These are phyloP conservation scores for Caenorhabditis sp. DNA, from an alignment of 2,888 invertebrate genomes.

Conservation along the genomic window DNA sequence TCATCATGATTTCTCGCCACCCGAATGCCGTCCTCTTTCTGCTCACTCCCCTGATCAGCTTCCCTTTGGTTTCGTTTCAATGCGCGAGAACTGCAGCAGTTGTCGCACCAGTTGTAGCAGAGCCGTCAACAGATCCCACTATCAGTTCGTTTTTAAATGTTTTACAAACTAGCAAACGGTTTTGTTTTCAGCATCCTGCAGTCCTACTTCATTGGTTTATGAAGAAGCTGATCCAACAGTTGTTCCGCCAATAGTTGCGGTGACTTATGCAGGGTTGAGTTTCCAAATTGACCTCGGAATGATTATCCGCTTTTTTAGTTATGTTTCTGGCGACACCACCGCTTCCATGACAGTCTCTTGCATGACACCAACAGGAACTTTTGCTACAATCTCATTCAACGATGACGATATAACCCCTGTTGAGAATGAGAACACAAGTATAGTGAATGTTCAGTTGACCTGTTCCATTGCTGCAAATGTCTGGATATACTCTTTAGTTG, in stretches of 20 bases:
- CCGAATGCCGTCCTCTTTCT: too few species aligned
- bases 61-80: not conserved
- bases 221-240: not conserved
- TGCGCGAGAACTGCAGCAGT: not conserved
- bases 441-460: too few species aligned
- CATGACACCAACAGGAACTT: not conserved
- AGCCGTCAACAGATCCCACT: not conserved
- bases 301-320: too few species aligned
- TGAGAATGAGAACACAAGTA: too few species aligned
- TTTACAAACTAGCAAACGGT: not conserved
- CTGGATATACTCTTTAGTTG: too few species aligned
- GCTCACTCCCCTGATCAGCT: too few species aligned
- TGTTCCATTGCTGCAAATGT: too few species aligned
- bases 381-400: not conserved
- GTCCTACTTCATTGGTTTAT: not conserved
- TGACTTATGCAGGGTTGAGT: not conserved
- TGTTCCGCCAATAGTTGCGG: not conserved
- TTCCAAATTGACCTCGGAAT: too few species aligned
- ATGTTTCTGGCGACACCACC: not conserved
- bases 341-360: not conserved
- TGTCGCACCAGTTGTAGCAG: not conserved
- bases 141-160: not conserved
- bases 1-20: too few species aligned
- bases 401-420: too few species aligned
- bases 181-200: not conserved